Percentiles rank a stretch among this genome's conserved stretches.
Evolutionary conservation across 2,797 vertebrate genomes (phyloP).

Genomic region (Sternotherus odoratus): DNA sequence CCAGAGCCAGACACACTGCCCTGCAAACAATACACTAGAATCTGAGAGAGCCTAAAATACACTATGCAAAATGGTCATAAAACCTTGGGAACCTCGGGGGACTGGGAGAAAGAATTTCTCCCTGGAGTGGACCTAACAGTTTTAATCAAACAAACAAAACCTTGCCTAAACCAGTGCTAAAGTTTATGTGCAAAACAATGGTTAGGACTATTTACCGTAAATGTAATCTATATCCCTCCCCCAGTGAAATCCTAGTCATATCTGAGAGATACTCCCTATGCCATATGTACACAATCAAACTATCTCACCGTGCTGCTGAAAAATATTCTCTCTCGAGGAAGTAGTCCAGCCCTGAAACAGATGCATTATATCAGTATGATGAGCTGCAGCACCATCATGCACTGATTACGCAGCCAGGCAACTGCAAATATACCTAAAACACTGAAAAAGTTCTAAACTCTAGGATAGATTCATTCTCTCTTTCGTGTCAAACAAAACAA

Average conservation of each 20-base stretch:
- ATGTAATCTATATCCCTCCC: neutral
- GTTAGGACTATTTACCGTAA: neutral
- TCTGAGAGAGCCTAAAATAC: neutral
- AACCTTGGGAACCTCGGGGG: neutral
- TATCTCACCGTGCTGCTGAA: neutral
- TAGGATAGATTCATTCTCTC: neutral
- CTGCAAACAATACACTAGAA: accelerated
- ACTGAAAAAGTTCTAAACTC: neutral
- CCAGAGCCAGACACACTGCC: too few relatives aligned
- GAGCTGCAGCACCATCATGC: neutral
- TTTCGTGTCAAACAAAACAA: neutral
- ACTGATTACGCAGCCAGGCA: conserved; percentile 36
- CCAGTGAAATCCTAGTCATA: neutral
- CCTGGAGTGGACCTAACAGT: too few relatives aligned
- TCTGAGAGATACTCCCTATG: neutral
- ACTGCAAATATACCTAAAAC: conserved; percentile 24
- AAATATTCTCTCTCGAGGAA: conserved; percentile 33
- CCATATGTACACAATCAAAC: conserved; percentile 19
- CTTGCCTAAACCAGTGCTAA: neutral
- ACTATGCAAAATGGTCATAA: neutral
- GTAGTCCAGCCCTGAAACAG: conserved; percentile 22
- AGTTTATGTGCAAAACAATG: neutral
- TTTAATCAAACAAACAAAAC: neutral
- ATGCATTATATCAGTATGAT: conserved; percentile 13
- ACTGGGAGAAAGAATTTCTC: neutral